These are phyloP conservation scores for Psammodynastes pulverulentus DNA, from an alignment of 2,113 vertebrate species.

Conservation along the genomic window DNA sequence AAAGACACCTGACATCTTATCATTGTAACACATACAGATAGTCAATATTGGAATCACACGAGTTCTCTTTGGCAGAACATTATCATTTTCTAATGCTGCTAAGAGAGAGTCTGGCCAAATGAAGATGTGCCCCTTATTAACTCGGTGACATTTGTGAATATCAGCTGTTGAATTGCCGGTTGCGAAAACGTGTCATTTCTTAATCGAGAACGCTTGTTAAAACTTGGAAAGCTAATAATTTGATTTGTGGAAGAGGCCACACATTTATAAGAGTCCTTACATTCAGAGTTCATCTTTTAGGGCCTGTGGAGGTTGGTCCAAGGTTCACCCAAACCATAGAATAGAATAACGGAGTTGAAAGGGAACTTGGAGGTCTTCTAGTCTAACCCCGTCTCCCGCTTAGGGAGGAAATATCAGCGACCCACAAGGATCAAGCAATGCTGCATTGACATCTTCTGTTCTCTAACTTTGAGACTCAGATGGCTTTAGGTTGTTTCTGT, in stretches of 20 bases:
- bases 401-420: not conserved
- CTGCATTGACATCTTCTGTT: not conserved
- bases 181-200: not conserved
- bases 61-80: not conserved
- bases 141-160: not conserved
- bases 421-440: not conserved
- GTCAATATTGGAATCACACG: too few relatives aligned
- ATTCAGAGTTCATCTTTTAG: not conserved
- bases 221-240: not conserved
- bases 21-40: not conserved
- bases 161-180: not conserved
- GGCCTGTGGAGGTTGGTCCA: not conserved
- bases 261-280: not conserved
- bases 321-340: not conserved
- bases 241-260: not conserved
- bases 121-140: not conserved
- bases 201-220: not conserved
- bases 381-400: too few relatives aligned
- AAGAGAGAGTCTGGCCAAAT: not conserved
- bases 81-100: not conserved
- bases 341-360: too few relatives aligned
- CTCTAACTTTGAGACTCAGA: not conserved
- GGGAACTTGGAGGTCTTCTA: too few relatives aligned
- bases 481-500: slow-evolving; percentile 19
- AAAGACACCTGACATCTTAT: not conserved